Percentiles rank a stretch among this genome's conserved stretches.
phyloP scores from a whole-genome alignment of 1,140 invertebrate genomes.

The Grapholita molesta region DNA sequence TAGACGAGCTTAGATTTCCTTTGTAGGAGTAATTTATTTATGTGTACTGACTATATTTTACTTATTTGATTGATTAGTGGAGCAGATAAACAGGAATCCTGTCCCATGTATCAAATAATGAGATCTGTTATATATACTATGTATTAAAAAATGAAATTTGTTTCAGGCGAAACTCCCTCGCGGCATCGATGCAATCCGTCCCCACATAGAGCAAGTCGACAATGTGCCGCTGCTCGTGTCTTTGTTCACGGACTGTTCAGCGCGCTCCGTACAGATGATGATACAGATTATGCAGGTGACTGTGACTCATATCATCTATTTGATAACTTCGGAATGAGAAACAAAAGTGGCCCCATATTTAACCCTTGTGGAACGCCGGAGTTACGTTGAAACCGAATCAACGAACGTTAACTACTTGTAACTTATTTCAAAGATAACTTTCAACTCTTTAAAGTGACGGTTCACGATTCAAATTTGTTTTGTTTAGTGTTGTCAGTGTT shows the following conservation, averaged over 20 bases:
- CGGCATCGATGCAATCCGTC: conserved; percentile 97
- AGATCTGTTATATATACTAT: too few species aligned
- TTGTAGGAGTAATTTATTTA: too few species aligned
- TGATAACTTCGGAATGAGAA: neutral
- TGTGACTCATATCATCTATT: neutral
- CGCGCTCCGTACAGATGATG: conserved; percentile 93
- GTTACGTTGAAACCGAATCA: too few species aligned
- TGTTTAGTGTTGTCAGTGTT: too few species aligned
- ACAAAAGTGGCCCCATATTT: neutral
- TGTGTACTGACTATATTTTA: too few species aligned
- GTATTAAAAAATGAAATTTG: too few species aligned
- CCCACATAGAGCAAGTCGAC: conserved; percentile 96
- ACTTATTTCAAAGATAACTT: neutral
- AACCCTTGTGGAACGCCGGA: neutral
- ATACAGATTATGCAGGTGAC: conserved; percentile 93
- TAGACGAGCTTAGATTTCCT: too few species aligned
- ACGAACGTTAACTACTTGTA: neutral
- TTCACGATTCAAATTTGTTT: too few species aligned
- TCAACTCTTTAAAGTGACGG: too few species aligned
- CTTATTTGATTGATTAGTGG: too few species aligned
- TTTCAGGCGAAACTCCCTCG: conserved; percentile 93
- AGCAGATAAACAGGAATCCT: too few species aligned
- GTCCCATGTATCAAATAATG: too few species aligned
- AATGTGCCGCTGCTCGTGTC: conserved; percentile 98
- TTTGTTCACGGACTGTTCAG: conserved; percentile 97